Evolutionary conservation across 2,888 invertebrate genomes (phyloP), one percentile per base, ranked within the genome.

Genomic region (Heliconius ismenius): DNA sequence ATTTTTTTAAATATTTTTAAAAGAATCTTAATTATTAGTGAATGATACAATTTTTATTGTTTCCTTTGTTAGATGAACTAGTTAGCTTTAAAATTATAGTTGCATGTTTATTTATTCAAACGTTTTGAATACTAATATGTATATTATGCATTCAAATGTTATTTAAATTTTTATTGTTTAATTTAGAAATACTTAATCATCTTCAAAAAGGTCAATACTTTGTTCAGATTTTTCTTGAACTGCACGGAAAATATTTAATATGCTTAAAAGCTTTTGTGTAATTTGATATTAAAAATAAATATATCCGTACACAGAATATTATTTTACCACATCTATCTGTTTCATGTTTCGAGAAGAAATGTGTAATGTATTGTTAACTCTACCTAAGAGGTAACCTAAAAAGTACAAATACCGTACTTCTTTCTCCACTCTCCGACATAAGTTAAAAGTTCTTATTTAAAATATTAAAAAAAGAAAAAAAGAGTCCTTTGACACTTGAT

Each of bases 21-120:
- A 58, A 13, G n/a, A 24, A 58, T 69, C 15, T 70, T n/a, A 15
- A 39, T 67, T 24, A 24, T 9, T 43, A 24, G 39, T 7, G 18
- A 2, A 43, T 39, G 39, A 18, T 39, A 39, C 1, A 15, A 6
- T 67, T 67, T 58, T 13, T 24, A 24, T 67, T 15, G 39, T 26
- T 21, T 67, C 67, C 24, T 67, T 67, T 67, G 67, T 67, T 65
- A 43, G 67, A 9, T 67, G 67, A 43, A 67, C 67, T 24, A 26
- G 13, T 67, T 39, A 24, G 7, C 24, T 39, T 43, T 26, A 39
- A 26, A 67, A 24, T 39, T 67, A 36, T 43, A 13, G 39, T 39
- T 67, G 39, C 67, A 67, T 67, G 67, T 67, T 39, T 67, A 67
- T 67, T 67, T 67, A 39, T 67, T 67, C 7, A 67, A 67, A 26